Conservation (phyloP, 2,888 invertebrate species). For the Phortica okadai region DNA sequence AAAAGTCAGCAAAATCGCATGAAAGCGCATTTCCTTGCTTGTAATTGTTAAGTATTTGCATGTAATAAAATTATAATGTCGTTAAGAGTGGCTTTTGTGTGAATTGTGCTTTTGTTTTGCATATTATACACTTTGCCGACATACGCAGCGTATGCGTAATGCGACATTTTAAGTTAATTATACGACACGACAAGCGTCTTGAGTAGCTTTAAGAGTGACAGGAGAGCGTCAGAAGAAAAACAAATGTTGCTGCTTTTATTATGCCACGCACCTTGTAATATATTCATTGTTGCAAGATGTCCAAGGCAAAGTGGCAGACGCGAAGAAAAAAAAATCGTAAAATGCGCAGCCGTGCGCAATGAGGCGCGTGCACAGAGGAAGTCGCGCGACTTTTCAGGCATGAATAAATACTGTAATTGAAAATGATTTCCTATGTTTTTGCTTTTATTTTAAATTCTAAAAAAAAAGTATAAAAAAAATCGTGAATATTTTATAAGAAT, state of each 20-base stretch:
- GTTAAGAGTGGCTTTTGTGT: too few species aligned
- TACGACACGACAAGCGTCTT: too few species aligned
- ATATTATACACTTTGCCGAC: not conserved
- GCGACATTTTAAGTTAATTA: constrained; percentile 34
- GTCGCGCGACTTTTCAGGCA: constrained; percentile 41
- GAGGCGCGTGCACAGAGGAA: constrained; percentile 59
- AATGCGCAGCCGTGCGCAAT: constrained; percentile 68
- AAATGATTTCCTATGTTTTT: constrained; percentile 46
- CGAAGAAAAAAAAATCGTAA: constrained; percentile 40
- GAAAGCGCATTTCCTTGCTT: too few species aligned
- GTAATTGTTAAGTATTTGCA: too few species aligned
- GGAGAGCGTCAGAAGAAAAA: too few species aligned
- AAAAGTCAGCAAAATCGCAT: too few species aligned
- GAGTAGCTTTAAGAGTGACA: too few species aligned
- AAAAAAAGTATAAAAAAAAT: not conserved
- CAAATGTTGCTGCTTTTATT: too few species aligned
- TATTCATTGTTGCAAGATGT: too few species aligned
- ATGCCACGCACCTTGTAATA: too few species aligned
- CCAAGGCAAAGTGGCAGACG: constrained; percentile 20
- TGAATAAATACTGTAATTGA: constrained; percentile 58
- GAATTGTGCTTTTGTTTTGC: not conserved
- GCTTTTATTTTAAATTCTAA: constrained; percentile 5
- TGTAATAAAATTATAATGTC: too few species aligned
- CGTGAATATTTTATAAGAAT: too few species aligned
- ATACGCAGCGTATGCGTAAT: constrained; percentile 9